Evolutionary conservation across 2,888 invertebrate genomes (phyloP), one percentile per base, ranked within the genome.

Genomic region (Graphium colonna): DNA sequence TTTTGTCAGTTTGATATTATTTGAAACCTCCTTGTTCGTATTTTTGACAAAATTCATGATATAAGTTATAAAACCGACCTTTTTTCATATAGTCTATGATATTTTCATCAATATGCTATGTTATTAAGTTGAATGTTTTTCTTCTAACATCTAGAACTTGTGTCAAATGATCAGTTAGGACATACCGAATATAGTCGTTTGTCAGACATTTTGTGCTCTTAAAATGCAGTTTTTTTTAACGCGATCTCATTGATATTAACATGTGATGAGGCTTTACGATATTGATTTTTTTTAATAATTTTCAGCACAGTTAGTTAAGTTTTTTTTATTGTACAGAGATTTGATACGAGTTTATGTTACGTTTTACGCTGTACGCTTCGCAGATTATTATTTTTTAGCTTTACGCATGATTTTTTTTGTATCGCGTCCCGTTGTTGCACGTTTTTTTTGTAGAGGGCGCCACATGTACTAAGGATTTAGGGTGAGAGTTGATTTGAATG

Each of bases 181-280:
- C n/a, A n/a, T n/a, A n/a, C n/a, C n/a, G 15, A 40, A 15, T 21
- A 12, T 21, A 3, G 40, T 50, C 40, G 39, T 41, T 39, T 31
- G 31, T 36, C 31, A 41, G 56, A 52, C 56, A 58, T 31, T 31
- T 31, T 9, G 57, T 56, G 64, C 59, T 53, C 31, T 38, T 58
- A 40, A 51, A 60, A 56, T 59, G 58, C 60, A 57, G 58, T 62
- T 54, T 21, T 62, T 54, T 21, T 42, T 57, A 60, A 64, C 51
- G 72, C 76, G 83, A 83, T 83, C 83, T 83, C 83, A 82, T 72
- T 77, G 79, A 75, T 75, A 69, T 75, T 73, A 69, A 71, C 69
- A 67, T 73, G 75, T 79, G 71, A 77, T 74, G 84, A 84, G 82
- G 83, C 83, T 82, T 75, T 70, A 66, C 64, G 55, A 56, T 73